These are phyloP conservation scores for Lepetodrilus schrolli DNA, from an alignment of 2,888 invertebrate genomes.

Conservation along the genomic window DNA sequence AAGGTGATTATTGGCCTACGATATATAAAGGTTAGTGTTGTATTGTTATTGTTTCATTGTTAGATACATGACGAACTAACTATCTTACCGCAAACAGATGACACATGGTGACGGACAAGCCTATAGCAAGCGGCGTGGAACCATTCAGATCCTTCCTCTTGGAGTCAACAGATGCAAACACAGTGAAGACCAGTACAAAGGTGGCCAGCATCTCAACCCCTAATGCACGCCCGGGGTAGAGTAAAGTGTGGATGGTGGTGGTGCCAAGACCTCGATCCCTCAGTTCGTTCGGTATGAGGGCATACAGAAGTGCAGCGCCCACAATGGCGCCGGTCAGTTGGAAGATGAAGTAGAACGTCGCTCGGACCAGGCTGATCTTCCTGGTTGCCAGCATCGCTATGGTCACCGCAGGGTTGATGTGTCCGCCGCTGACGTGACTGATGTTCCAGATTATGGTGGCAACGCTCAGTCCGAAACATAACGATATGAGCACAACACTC, in stretches of 20 bases:
- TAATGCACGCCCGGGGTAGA: slow-evolving; percentile 83
- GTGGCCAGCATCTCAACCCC: slow-evolving; percentile 90
- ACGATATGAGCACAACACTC: slow-evolving; percentile 82
- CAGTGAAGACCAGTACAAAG: slow-evolving; percentile 89
- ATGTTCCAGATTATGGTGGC: slow-evolving; percentile 89
- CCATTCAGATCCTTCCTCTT: slow-evolving; percentile 87
- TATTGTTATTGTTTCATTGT: too few species aligned
- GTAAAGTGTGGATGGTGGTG: slow-evolving; percentile 41
- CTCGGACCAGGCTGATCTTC: slow-evolving; percentile 87
- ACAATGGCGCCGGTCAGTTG: slow-evolving; percentile 96
- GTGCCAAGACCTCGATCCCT: slow-evolving; percentile 48
- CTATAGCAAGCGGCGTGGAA: slow-evolving; percentile 88
- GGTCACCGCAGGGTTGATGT: slow-evolving; percentile 95
- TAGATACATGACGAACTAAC: not conserved
- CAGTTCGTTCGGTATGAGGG: slow-evolving; percentile 74
- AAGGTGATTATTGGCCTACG: too few species aligned
- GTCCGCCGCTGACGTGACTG: slow-evolving; percentile 92
- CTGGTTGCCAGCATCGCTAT: slow-evolving; percentile 88
- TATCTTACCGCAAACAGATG: slow-evolving; percentile 89
- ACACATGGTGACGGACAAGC: slow-evolving; percentile 89
- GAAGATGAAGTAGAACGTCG: slow-evolving; percentile 88
- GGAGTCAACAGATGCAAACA: slow-evolving; percentile 87
- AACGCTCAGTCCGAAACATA: slow-evolving; percentile 91
- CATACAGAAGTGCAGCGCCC: slow-evolving; percentile 92
- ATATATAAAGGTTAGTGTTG: too few species aligned